Evolutionary conservation across 2,888 invertebrate species (phyloP), one percentile per base, ranked within the genome.

Genomic region (Podotricha telesiphe): DNA sequence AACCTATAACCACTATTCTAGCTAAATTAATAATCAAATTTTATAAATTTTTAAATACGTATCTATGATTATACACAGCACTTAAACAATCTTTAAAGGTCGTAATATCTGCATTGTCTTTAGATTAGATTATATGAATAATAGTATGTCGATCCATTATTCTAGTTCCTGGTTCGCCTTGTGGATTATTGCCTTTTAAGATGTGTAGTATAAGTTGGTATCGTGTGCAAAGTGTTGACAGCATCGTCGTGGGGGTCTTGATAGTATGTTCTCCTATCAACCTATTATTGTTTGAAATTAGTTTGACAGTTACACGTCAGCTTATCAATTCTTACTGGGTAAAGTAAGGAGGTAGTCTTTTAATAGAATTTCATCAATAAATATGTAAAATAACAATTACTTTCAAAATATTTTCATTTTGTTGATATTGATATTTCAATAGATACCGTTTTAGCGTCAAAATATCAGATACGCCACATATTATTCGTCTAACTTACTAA

Each of bases 141-240:
- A 73, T 53, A 50, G 34, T 40, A 63, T 59, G 22, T 73, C 66
- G 22, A 59, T 56, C 28, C 51, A 53, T 58, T 55, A 69, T 73
- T 68, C 68, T 63, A 69, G 71, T 75, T 75, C 70, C 74, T 67
- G 72, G 67, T 70, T 68, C 69, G 65, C 68, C 73, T 73, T 74
- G 53, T 61, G 19, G 37, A 61, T 63, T 62, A 63, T 55, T 50
- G 40, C 70, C 68, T 58, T 70, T 55, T 70, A 45, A 42, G 70
- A 53, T 70, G 45, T 42, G 67, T 50, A 48, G 51, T 11, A 28
- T 19, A 28, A 40, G 45, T 47, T 74, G 45, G 72, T 69, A 66
- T 64, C 74, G 74, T 70, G 74, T 59, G 73, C 73, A 72, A 70
- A 70, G 45, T 45, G 37, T 28, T 62, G 50, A 37, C 48, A 50